Evolutionary conservation across 2,888 invertebrate species (phyloP), one percentile per base, ranked within the genome.

Genomic region (Orthonevra nobilis): DNA sequence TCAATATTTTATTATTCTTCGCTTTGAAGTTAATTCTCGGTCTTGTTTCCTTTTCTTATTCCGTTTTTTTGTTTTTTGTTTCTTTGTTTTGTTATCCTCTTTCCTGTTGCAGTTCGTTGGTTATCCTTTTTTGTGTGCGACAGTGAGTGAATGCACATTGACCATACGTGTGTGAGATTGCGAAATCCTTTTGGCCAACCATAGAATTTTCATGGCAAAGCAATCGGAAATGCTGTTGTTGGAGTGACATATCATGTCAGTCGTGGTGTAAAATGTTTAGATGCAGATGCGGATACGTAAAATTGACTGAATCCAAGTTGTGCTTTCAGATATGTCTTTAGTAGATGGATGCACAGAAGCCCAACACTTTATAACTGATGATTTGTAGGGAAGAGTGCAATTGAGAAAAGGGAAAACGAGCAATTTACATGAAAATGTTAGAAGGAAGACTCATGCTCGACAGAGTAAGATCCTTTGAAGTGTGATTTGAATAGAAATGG

Each of bases 101-200:
- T n/a, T n/a, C n/a, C n/a, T n/a, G n/a, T 28, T 56, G 36, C 26
- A 14, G 44, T 12, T 38, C 12, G 20, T 19, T 19, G 30, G 7
- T 48, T 17, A 17, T 48, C 17, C 17, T 30, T 0, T 17, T 30
- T n/a, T 48, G 38, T 44, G 20, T 28, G 17, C 30, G 19, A 32
- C 9, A n/a, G n/a, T 23, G 42, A 32, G 30, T 40, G 30, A 19
- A 40, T 38, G 38, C 44, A 46, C 32, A 54, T 46, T 46, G 56
- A 40, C 38, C 56, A 48, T 46, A 42, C 17, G 26, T 48, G 52
- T 54, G 42, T 52, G 46, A 32, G 46, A 56, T 40, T 40, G 63
- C 15, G 15, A 40, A 56, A 48, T 73, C 48, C 56, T 42, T 50
- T 56, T 64, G 72, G 48, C 72, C 48, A 58, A 64, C 63, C 72